Evolutionary conservation across 2,113 vertebrate species (phyloP).

Genomic region (Engystomops pustulosus): DNA sequence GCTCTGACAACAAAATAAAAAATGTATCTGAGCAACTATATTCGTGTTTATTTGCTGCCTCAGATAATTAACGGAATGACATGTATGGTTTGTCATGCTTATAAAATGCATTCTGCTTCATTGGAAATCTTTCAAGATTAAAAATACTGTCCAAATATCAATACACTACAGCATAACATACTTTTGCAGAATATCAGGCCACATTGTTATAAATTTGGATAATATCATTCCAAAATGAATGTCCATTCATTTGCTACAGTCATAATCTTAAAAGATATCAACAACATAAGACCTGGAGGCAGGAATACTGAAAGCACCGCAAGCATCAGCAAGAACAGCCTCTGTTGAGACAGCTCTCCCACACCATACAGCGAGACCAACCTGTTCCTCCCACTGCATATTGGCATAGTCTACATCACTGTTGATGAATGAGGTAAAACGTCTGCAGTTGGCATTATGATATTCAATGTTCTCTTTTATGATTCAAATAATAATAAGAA

Average conservation of each 20-base stretch:
- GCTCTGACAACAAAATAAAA: neutral
- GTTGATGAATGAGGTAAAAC: conserved; percentile 67
- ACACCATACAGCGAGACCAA: conserved; percentile 55
- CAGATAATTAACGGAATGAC: neutral
- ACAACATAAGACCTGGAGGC: conserved; percentile 57
- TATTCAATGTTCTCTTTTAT: conserved; percentile 67
- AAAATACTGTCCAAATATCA: conserved; percentile 17
- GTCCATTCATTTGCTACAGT: conserved; percentile 43
- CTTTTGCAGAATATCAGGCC: conserved; percentile 14
- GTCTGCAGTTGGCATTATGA: conserved; percentile 41
- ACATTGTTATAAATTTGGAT: conserved; percentile 20
- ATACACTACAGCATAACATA: conserved; percentile 31
- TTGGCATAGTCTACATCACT: conserved; percentile 68
- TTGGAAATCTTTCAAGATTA: neutral
- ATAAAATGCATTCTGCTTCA: conserved; percentile 33
- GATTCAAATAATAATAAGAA: conserved; percentile 65
- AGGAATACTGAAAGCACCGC: conserved; percentile 35
- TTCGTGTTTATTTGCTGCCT: neutral
- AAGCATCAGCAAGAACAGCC: conserved; percentile 56
- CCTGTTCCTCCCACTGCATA: conserved; percentile 62
- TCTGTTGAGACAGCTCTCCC: conserved; percentile 59
- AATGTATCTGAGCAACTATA: neutral
- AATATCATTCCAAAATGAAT: conserved; percentile 32
- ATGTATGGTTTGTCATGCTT: conserved; percentile 32
- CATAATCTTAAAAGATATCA: conserved; percentile 54